These are phyloP conservation scores for Tinea trinotella DNA, from an alignment of 2,888 invertebrate genomes.

Conservation along the genomic window DNA sequence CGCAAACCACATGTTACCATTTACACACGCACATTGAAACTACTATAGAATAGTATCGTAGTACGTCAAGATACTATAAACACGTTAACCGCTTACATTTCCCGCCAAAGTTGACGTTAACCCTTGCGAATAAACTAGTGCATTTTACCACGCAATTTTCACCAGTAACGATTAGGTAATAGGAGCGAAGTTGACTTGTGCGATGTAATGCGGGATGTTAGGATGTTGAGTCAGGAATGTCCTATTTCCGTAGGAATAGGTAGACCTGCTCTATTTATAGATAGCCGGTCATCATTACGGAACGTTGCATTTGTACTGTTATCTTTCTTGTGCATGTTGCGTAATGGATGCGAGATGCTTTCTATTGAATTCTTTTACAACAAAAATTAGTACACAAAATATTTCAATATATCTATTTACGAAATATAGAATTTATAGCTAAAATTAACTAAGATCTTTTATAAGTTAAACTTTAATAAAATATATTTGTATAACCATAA, in stretches of 20 bases:
- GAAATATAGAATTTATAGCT: too few relatives aligned
- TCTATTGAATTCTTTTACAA: neutral
- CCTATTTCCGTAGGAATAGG: constrained; percentile 9
- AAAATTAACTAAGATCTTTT: too few relatives aligned
- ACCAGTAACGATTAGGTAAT: neutral
- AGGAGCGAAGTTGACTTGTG: neutral
- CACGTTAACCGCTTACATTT: constrained; percentile 5
- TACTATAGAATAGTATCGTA: constrained; percentile 38
- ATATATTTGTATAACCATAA: too few relatives aligned
- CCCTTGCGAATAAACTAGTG: neutral
- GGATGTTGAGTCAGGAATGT: neutral
- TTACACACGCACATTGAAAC: constrained; percentile 30
- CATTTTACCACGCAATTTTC: neutral
- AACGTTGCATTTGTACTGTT: constrained; percentile 13
- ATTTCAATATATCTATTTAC: neutral
- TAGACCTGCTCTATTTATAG: constrained; percentile 10
- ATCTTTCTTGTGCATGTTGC: neutral
- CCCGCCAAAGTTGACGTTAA: neutral
- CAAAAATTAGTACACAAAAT: neutral
- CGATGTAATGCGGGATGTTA: neutral
- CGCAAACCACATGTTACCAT: constrained; percentile 37
- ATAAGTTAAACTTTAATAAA: too few relatives aligned
- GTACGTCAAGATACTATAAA: neutral
- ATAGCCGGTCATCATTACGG: constrained; percentile 17
- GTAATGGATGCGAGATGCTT: neutral